phyloP scores from a whole-genome alignment of 2,113 vertebrate genomes.

The Podarcis cretensis region DNA sequence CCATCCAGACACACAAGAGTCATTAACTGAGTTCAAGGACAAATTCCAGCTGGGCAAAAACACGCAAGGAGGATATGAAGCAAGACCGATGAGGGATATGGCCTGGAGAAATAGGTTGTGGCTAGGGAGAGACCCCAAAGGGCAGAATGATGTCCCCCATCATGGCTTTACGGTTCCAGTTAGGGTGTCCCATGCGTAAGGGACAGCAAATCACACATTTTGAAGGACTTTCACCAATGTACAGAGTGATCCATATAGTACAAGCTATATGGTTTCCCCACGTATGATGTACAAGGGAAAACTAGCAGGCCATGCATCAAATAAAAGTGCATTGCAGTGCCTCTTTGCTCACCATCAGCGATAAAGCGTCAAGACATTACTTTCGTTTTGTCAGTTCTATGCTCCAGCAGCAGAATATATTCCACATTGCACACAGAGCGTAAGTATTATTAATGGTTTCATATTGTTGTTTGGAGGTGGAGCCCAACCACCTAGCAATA shows the following conservation, averaged over 20 bases:
- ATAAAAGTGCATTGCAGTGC: neutral
- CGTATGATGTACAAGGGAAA: neutral
- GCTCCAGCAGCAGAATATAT: neutral
- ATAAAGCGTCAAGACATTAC: neutral
- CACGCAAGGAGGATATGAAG: no score
- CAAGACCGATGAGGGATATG: no score
- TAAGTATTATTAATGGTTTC: neutral
- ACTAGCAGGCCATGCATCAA: neutral
- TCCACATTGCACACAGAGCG: neutral
- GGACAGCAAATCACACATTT: neutral
- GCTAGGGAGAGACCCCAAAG: no score
- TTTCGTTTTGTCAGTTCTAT: conserved; percentile 3
- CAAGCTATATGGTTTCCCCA: neutral
- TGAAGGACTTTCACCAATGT: neutral
- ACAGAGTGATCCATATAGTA: neutral
- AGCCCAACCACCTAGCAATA: neutral
- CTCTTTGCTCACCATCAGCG: neutral
- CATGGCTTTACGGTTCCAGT: no score
- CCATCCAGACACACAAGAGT: no score
- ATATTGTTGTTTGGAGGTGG: neutral
- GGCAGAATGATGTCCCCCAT: no score
- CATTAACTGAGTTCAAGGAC: no score
- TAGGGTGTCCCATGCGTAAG: neutral
- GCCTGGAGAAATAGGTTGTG: no score
- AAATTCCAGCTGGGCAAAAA: no score